Evolutionary conservation across 2,113 vertebrate species (phyloP), one percentile per base, ranked within the genome.

Genomic region (Glareola pratincola): DNA sequence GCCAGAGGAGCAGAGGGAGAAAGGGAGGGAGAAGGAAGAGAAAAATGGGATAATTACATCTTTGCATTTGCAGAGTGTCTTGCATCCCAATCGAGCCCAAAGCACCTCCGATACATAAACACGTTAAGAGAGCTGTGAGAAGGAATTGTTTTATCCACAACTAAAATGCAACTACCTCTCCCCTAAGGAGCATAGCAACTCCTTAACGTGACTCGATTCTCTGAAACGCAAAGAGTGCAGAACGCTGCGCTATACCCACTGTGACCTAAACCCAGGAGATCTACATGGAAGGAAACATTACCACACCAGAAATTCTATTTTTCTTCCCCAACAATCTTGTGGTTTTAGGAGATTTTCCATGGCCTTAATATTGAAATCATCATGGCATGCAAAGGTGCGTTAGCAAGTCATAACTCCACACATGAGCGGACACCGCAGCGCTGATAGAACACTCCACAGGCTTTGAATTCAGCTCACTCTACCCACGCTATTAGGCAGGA

Each of bases 41-140:
- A 96, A 94, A 97, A 96, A 97, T 80, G 92, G 92, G 95, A 91
- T 95, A 87, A 95, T 95, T 95, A 72, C 93, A 90, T 84, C 92
- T 90, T 75, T 24, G 93, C 89, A 37, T 91, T 87, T 74, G 91
- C 93, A 77, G 37, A 8, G 83, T 11, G 76, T 59, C 90, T 84
- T 29, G 78, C 82, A 92, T 95, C 95, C 95, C 87, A 78, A 60
- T 50, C 0, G 45, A 92, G 90, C 56, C 85, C 85, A 3, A 43
- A 71, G 75, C 79, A 47, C 85, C 13, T 54, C 85, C 7, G 37
- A 6, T 8, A 63, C 1, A 30, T 41, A 56, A 89, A 89, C 92
- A 81, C 7, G 0, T 3, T 10, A 37, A 37, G 34, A 62, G 20
- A 71, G 68, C 72, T 21, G 6, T 2, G 0, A 43, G 64, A 24